Evolutionary conservation across 2,797 vertebrate species (phyloP).

Genomic region (Amblyraja radiata): DNA sequence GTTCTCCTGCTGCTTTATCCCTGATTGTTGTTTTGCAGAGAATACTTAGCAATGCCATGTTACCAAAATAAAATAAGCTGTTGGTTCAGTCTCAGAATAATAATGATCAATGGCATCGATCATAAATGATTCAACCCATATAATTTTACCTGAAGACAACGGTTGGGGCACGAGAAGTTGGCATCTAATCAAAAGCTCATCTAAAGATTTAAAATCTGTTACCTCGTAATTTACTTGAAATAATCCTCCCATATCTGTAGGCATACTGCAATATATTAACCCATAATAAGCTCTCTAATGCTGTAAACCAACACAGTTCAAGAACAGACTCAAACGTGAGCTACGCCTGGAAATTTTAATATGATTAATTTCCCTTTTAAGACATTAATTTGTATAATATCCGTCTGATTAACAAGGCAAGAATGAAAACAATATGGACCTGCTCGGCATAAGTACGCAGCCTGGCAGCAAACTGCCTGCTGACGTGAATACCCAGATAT

Average conservation of each 20-base stretch:
- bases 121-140: background rate
- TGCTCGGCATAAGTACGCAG: background rate
- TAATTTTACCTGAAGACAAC: background rate
- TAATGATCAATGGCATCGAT: background rate
- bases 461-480: background rate
- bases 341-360: background rate
- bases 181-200: background rate
- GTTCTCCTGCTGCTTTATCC: background rate
- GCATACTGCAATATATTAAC: background rate
- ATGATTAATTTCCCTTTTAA: background rate
- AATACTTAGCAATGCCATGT: background rate
- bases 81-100: background rate
- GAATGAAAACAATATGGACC: background rate
- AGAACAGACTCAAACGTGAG: background rate
- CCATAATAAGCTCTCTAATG: background rate
- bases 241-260: background rate
- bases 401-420: background rate
- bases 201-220: background rate
- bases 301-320: background rate
- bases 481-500: background rate
- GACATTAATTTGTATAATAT: background rate
- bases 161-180: background rate
- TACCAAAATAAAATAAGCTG: background rate
- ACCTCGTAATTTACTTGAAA: background rate
- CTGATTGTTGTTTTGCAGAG: background rate